Percentiles rank a stretch among this genome's conserved stretches.
Evolutionary conservation across 2,113 vertebrate genomes (phyloP).

Genomic region (Phainopepla nitens): DNA sequence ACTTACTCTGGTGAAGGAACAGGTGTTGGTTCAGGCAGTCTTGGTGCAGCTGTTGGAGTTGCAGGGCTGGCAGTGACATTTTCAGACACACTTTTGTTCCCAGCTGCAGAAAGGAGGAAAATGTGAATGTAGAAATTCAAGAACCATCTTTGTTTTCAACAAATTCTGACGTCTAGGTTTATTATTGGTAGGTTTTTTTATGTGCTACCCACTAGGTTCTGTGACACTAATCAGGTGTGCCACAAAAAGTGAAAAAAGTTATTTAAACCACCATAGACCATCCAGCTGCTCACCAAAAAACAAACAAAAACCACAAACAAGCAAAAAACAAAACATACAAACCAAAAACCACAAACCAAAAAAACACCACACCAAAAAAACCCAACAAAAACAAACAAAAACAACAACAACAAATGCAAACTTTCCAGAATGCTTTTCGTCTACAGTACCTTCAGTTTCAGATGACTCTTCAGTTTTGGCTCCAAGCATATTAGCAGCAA

Average conservation of each 20-base stretch:
- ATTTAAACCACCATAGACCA: background rate
- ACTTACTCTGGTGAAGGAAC: constrained; percentile 80
- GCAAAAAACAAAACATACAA: too few relatives aligned
- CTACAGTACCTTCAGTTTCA: constrained; percentile 79
- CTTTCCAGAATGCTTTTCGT: background rate
- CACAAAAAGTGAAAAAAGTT: background rate
- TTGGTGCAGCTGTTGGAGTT: constrained; percentile 54
- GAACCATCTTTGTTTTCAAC: background rate
- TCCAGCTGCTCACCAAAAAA: background rate
- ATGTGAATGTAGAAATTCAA: background rate
- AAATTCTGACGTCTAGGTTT: background rate
- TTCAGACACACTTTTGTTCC: constrained; percentile 73
- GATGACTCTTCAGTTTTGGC: constrained; percentile 82
- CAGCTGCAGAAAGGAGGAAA: constrained; percentile 47
- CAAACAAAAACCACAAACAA: too few relatives aligned
- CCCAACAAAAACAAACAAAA: too few relatives aligned
- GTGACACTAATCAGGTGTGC: background rate
- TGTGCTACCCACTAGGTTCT: background rate
- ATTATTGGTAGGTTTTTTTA: background rate
- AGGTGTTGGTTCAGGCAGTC: constrained; percentile 65
- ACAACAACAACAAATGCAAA: background rate
- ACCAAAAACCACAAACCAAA: too few relatives aligned
- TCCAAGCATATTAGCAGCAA: constrained; percentile 96
- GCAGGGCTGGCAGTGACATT: constrained; percentile 62
- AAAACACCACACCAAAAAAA: too few relatives aligned